A percentile compares a stretch with the other conserved stretches of the same genome.
Evolutionary conservation across 2,888 invertebrate genomes (phyloP).

Genomic region (Dastarcus helophoroides): DNA sequence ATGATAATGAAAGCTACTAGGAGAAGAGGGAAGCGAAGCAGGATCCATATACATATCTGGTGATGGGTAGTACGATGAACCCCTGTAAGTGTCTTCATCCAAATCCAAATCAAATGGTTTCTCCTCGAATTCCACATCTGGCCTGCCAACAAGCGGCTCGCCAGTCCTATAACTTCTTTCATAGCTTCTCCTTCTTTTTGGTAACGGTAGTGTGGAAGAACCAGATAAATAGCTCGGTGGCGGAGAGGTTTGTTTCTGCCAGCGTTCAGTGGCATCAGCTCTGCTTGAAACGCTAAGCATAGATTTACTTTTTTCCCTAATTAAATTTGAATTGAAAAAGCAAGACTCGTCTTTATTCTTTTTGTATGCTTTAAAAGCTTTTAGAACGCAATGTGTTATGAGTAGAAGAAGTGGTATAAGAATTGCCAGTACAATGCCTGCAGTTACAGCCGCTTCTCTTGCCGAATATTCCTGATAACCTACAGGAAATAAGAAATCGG

Average conservation of each 20-base stretch:
- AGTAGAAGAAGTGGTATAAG: conserved; percentile 63
- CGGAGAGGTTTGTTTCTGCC: too few species aligned
- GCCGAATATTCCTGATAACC: conserved; percentile 71
- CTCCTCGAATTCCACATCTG: conserved; percentile 67
- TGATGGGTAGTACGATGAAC: too few species aligned
- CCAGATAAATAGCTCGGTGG: conserved; percentile 1
- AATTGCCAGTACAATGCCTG: conserved; percentile 65
- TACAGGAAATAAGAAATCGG: conserved; percentile 28
- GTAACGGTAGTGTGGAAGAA: conserved; percentile 11
- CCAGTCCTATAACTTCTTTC: conserved; percentile 75
- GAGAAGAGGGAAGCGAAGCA: too few species aligned
- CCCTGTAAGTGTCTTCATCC: conserved; percentile 2
- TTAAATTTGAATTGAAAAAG: conserved; percentile 7
- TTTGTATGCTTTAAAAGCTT: conserved; percentile 24
- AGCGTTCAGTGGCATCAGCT: conserved; percentile 16
- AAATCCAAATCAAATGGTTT: conserved; percentile 64
- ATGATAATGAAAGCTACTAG: too few species aligned
- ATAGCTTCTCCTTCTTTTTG: conserved; percentile 59
- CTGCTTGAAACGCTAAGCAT: too few species aligned
- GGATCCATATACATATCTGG: conserved; percentile 1
- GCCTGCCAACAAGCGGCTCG: conserved; percentile 63
- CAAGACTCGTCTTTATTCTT: conserved; percentile 6
- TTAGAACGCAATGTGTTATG: too few species aligned
- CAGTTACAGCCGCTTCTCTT: conserved; percentile 62
- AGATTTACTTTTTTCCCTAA: conserved; percentile 9